Evolutionary conservation across 1,140 invertebrate species (phyloP).

Genomic region (Drosophila baimaii): DNA sequence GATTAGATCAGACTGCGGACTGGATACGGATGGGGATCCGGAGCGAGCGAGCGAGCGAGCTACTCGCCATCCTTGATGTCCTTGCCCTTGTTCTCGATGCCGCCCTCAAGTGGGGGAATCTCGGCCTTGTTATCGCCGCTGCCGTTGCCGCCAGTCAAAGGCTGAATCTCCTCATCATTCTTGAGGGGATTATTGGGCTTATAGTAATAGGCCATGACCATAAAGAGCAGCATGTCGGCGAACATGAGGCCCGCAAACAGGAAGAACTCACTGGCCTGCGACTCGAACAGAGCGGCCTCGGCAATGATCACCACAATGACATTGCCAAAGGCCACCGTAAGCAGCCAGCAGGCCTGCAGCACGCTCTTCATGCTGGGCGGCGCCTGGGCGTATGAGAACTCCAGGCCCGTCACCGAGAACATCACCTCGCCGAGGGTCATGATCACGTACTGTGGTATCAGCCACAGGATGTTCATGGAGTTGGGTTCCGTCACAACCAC

Average conservation of each 20-base stretch:
- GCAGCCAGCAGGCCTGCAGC: slow-evolving; percentile 93
- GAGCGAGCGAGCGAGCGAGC: background rate
- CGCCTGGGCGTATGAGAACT: slow-evolving; percentile 96
- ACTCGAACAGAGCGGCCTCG: slow-evolving; percentile 77
- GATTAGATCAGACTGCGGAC: slow-evolving; percentile 9
- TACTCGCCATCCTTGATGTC: slow-evolving; percentile 45
- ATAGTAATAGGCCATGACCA: slow-evolving; percentile 90
- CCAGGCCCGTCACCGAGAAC: slow-evolving; percentile 95
- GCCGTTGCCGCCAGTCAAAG: slow-evolving; percentile 42
- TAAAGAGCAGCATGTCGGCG: slow-evolving; percentile 92
- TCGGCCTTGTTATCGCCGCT: slow-evolving; percentile 20
- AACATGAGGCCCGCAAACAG: slow-evolving; percentile 94
- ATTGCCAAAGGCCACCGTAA: slow-evolving; percentile 96
- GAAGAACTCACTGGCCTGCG: slow-evolving; percentile 91
- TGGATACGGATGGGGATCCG: background rate
- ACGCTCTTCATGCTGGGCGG: slow-evolving; percentile 97
- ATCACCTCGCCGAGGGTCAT: slow-evolving; percentile 95
- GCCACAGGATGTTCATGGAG: slow-evolving; percentile 91
- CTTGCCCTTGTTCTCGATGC: slow-evolving; percentile 69
- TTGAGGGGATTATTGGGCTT: slow-evolving; percentile 83
- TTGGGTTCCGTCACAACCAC: slow-evolving; percentile 87
- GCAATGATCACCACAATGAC: slow-evolving; percentile 90
- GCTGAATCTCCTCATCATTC: slow-evolving; percentile 45
- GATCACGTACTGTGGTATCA: slow-evolving; percentile 94
- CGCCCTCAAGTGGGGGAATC: slow-evolving; percentile 41